Conservation (phyloP, 2,888 invertebrate species). For the Cabera pusaria region DNA sequence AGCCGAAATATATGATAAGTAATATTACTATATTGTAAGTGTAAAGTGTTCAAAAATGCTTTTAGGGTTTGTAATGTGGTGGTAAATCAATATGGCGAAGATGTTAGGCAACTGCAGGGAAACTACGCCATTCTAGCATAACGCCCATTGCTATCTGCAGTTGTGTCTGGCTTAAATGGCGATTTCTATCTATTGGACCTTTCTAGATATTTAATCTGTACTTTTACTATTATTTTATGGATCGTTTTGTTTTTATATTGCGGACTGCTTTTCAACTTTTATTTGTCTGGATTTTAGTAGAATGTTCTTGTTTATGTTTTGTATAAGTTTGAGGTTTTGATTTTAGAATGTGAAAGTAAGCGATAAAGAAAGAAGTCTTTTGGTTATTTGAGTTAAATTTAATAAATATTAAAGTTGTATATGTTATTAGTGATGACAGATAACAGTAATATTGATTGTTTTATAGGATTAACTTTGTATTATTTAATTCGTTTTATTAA, state of each 20-base stretch:
- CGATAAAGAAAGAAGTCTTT: no score
- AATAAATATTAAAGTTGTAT: no score
- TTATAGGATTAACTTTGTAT: no score
- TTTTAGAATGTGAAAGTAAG: no score
- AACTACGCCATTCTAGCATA: slow-evolving; percentile 75
- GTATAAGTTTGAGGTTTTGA: no score
- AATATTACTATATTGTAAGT: no score
- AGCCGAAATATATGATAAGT: no score
- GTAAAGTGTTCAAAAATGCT: slow-evolving; percentile 36
- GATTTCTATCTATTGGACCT: slow-evolving; percentile 29
- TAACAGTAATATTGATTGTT: no score
- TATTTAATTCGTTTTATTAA: no score
- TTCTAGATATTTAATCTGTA: slow-evolving; percentile 1
- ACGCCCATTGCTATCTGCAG: slow-evolving; percentile 74
- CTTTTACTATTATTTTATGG: background rate
- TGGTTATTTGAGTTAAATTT: no score
- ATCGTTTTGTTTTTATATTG: slow-evolving; percentile 1
- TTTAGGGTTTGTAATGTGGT: slow-evolving; percentile 50
- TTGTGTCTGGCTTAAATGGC: slow-evolving; percentile 40
- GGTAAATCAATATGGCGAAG: slow-evolving; percentile 76
- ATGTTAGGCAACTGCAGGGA: slow-evolving; percentile 75
- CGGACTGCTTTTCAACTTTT: slow-evolving; percentile 1
- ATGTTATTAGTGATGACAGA: no score
- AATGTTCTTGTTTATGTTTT: no score
- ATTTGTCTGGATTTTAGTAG: slow-evolving; percentile 6